Base-by-base conservation (phyloP, 2,797 vertebrate genomes). In the Nothura maculosa region DNA sequence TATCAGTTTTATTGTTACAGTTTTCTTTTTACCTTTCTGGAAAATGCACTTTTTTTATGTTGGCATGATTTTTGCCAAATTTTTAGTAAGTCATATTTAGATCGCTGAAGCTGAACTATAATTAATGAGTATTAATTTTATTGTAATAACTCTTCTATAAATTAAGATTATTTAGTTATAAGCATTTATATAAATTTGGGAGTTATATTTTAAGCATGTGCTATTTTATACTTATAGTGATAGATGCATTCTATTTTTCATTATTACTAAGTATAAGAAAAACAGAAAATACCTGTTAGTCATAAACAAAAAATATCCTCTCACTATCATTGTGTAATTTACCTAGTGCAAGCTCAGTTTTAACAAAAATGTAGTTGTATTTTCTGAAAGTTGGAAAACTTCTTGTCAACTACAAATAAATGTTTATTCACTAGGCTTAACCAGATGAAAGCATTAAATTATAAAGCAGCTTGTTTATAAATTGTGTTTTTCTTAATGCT, bases 401-500 rank as follows among this genome's bases (percentile, higher is more conserved):
- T 73, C 11, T 42, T 15, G 2, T 64, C 25, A 61, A 34, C 45
- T 74, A 24, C 12, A 40, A 62, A 8, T 60, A 17, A 3, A 2
- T 8, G 10, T 48, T 72, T 40, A 7, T n/a, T 79, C 45, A 2
- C 5, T 61, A 0, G 24, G 7, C 54, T 67, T 86, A 76, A 63
- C 20, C 18, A 60, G 62, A 47, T 79, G 24, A 36, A 78, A 82
- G n/a, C 6, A 9, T 69, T 4, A 28, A 83, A 83, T 78, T 58
- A n/a, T 10, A 30, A 91, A 68, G 4, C 19, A 48, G 9, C 10
- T 62, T 52, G 11, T 9, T 32, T 42, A 24, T 28, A 22, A 69
- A 40, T 45, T 90, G 9, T 57, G 43, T 91, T 81, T 66, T 67
- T 75, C 91, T 88, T 83, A 74, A 94, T 93, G 72, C 60, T 85